phyloP scores from a whole-genome alignment of 2,797 vertebrate genomes.

The Synanceia verrucosa region DNA sequence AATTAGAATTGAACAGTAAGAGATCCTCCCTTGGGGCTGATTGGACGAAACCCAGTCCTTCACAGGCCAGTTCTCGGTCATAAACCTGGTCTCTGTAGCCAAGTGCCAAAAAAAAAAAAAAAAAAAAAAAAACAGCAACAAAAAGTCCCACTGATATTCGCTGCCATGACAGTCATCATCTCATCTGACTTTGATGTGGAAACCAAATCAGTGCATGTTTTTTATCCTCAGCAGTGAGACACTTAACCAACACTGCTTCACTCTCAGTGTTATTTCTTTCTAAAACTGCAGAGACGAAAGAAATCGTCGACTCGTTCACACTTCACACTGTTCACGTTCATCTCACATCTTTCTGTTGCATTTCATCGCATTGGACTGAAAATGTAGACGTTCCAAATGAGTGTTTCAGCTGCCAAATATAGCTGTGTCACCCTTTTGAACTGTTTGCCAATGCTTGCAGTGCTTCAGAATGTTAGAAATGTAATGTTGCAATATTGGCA shows the following conservation, averaged over 20 bases:
- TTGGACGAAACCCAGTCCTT: slow-evolving; percentile 69
- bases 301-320: slow-evolving; percentile 15
- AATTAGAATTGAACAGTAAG: slow-evolving; percentile 73
- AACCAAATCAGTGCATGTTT: not conserved
- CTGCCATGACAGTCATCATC: slow-evolving; percentile 11
- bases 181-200: slow-evolving; percentile 6
- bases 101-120: slow-evolving; percentile 6
- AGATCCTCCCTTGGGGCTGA: slow-evolving; percentile 61
- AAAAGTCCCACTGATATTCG: not conserved
- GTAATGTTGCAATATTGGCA: slow-evolving; percentile 32
- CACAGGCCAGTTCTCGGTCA: slow-evolving; percentile 47
- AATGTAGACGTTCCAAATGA: slow-evolving; percentile 43
- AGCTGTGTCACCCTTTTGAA: slow-evolving; percentile 58
- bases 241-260: slow-evolving; percentile 11
- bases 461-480: slow-evolving; percentile 37
- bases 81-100: slow-evolving; percentile 15
- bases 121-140: slow-evolving; percentile 7
- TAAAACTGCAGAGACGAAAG: slow-evolving; percentile 7
- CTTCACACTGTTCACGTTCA: slow-evolving; percentile 21
- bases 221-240: not conserved
- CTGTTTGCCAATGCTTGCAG: slow-evolving; percentile 50
- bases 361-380: slow-evolving; percentile 28
- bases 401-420: slow-evolving; percentile 48
- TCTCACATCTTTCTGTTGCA: slow-evolving; percentile 27
- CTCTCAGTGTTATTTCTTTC: not conserved